Evolutionary conservation across 1,140 invertebrate genomes (phyloP), one percentile per base, ranked within the genome.

Genomic region (Propsilocerus akamusi): DNA sequence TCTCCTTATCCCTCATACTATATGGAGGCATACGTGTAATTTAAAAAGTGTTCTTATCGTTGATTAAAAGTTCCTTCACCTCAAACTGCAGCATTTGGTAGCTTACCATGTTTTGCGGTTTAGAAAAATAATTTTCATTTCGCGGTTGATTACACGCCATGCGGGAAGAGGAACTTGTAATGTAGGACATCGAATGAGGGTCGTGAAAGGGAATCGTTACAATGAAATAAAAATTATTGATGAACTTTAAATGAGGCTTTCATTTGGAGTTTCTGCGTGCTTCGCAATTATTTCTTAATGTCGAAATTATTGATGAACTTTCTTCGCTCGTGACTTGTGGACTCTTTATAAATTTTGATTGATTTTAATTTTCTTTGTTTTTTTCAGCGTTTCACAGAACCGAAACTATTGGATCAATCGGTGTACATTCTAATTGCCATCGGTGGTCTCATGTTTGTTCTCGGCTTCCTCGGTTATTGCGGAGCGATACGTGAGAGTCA

Each of bases 381-480:
- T 54, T 59, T 73, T 30, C 54, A 75, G 68, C 61, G 73, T 54
- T 74, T 76, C 53, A 72, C 72, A 51, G 71, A 76, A 57, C 71
- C 75, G 5, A 68, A 72, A 50, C 74, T 80, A 41, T 72, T 79
- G 50, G 70, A 72, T 56, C 72, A 80, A 60, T 72, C 76, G 49
- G 73, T 78, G 20, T 83, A 82, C 60, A 72, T 86, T 30, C 67
- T 90, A 32, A 85, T 91, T 52, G 74, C 75, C n/a, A 76, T 81
- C 49, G 86, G 87, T 46, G 76, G 77, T 22, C 71, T 86, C 54
- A 80, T 89, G 57, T 88, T 89, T 66, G 67, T 89, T 49, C 72
- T 90, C 53, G 85, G 83, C 49, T 88, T 90, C 67, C 64, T 90
- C 28, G 87, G 87, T 26, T 91, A 87, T 59, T 87, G 87, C 61